Evolutionary conservation across 2,113 vertebrate species (phyloP), one percentile per base, ranked within the genome.

Genomic region (Choloepus hoffmanni): DNA sequence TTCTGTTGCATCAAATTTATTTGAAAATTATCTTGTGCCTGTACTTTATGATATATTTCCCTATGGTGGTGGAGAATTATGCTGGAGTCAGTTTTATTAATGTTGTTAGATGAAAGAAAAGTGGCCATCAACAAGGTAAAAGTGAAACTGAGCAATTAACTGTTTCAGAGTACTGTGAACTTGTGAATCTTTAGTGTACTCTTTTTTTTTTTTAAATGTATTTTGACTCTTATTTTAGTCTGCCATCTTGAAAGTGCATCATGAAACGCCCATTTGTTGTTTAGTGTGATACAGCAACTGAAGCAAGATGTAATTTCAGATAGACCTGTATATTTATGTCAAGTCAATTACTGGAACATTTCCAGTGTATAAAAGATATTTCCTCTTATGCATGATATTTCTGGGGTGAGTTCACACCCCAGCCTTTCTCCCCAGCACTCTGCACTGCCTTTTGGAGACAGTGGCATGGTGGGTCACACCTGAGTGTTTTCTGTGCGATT

Each of bases 11-110:
- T 89, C 65, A 82, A 1, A 3, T 93, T 85, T 45, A 83, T 95
- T 36, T 95, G 84, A 74, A 95, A 94, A 83, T 89, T 68, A 30
- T 84, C 94, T 95, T 89, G 82, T 91, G 79, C 60, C 90, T 67
- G 0, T 63, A 9, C n/a, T 93, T 84, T 53, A 73, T 48, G 50
- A 90, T 36, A 16, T 62, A 8, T 87, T 91, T 90, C 82, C 68
- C 72, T 40, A 0, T 53, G 28, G 74, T 62, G 60, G 94, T 88
- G 55, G 92, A 92, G 77, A 94, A 78, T 62, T 74, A 62, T 78
- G 45, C 70, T 23, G 18, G 53, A 26, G 36, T 86, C 48, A 48
- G 48, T 91, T 94, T 81, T 79, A 63, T 65, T 74, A 94, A 30
- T 53, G 21, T 77, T 53, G 1, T 85, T 55, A 68, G 79, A 24